Conservation (phyloP, 2,797 vertebrate species). For the Echeneis naucrates region DNA sequence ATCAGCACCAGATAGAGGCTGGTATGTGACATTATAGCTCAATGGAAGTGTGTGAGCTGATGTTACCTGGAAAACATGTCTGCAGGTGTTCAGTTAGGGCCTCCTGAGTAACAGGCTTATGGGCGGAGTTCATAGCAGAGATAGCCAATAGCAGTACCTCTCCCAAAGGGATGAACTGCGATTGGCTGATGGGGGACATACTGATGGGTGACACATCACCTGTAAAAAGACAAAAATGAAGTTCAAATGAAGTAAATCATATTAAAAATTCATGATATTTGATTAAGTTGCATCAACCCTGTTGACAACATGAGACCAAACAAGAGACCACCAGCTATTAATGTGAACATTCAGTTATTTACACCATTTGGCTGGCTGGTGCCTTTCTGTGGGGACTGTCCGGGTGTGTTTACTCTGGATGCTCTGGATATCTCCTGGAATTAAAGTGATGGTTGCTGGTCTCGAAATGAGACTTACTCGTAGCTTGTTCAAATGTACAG, state of each 20-base stretch:
- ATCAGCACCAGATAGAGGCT: background rate
- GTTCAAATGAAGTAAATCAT: too few species aligned
- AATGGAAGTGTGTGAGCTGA: background rate
- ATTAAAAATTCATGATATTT: too few species aligned
- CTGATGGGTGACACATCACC: constrained; percentile 99
- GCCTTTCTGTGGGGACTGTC: too few species aligned
- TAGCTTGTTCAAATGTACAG: too few species aligned
- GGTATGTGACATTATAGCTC: background rate
- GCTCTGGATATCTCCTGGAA: too few species aligned
- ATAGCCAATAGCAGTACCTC: constrained; percentile 99
- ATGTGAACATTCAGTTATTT: background rate
- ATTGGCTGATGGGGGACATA: constrained; percentile 99
- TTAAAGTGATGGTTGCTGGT: too few species aligned
- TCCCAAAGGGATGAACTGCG: constrained; percentile 98
- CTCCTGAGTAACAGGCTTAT: constrained; percentile 97
- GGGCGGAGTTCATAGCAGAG: constrained; percentile 97
- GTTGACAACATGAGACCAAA: too few species aligned
- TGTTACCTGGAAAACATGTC: constrained; percentile 97
- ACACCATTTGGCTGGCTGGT: too few species aligned
- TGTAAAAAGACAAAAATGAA: constrained; percentile 78
- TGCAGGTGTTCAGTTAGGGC: constrained; percentile 97
- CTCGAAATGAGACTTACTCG: too few species aligned
- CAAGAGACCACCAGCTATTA: background rate
- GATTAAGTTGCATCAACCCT: too few species aligned
- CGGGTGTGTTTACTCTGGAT: background rate